A percentile compares a stretch with the other conserved stretches of the same genome.
Conservation (phyloP, 2,797 vertebrate species). For the Neosalanx taihuensis region DNA sequence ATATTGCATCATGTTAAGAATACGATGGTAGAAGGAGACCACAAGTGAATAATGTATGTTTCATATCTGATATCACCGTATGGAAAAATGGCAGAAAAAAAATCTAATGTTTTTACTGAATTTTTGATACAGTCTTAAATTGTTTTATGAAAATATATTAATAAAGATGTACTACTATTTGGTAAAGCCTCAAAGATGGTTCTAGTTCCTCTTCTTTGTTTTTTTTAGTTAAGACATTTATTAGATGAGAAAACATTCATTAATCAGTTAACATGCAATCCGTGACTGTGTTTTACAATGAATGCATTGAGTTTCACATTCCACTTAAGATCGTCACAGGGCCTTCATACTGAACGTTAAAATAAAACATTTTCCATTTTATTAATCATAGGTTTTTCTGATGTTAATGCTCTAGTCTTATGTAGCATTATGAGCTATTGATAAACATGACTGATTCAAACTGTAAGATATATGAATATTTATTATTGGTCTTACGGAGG, state of each 20-base stretch:
- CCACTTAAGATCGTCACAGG: no score
- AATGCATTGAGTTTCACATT: no score
- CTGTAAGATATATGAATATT: not conserved
- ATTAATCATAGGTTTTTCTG: not conserved
- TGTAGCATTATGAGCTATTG: not conserved
- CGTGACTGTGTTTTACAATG: no score
- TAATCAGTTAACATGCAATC: no score
- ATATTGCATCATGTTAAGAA: constrained; percentile 58
- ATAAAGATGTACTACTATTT: constrained; percentile 80
- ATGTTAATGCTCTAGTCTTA: not conserved
- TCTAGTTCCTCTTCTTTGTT: constrained; percentile 38
- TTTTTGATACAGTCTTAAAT: constrained; percentile 82
- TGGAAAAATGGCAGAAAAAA: constrained; percentile 62
- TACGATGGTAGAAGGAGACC: constrained; percentile 60
- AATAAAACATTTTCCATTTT: not conserved
- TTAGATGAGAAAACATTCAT: no score
- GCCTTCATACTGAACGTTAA: no score
- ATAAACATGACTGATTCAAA: not conserved
- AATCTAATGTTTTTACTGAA: constrained; percentile 82
- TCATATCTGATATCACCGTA: constrained; percentile 75
- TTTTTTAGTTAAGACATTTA: not conserved
- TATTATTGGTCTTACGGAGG: not conserved
- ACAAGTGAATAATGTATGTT: constrained; percentile 75
- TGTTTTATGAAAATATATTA: constrained; percentile 81
- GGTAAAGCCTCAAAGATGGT: constrained; percentile 69